Conservation (phyloP, 1,140 invertebrate genomes). For the Antheraea pernyi region DNA sequence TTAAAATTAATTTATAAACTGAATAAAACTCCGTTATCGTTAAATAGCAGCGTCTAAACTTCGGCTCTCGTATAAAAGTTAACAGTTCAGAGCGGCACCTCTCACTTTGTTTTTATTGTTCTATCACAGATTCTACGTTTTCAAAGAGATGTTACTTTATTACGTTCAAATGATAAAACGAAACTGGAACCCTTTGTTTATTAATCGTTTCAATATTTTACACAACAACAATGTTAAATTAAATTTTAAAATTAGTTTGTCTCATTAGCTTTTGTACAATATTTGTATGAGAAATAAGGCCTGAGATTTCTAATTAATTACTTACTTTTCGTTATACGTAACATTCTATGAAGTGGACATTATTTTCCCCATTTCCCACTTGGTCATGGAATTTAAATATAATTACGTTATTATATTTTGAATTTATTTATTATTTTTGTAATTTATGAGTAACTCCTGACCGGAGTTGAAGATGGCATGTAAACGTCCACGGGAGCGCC, state of each 20-base stretch:
- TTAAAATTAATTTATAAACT: slow-evolving; percentile 5
- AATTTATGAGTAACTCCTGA: no score
- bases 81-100: slow-evolving; percentile 19
- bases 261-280: no score
- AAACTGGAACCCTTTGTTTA: neutral
- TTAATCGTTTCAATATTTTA: neutral
- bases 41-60: slow-evolving; percentile 31
- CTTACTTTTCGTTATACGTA: no score
- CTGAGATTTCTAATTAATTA: no score
- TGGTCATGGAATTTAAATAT: no score
- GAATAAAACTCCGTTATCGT: slow-evolving; percentile 28
- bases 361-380: no score
- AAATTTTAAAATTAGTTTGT: neutral
- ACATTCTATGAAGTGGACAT: no score
- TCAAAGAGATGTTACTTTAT: slow-evolving; percentile 19
- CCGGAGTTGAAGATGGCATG: no score
- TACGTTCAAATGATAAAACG: neutral
- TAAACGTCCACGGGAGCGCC: no score
- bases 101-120: slow-evolving; percentile 20
- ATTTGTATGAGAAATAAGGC: no score
- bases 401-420: no score
- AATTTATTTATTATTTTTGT: no score
- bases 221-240: neutral
- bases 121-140: slow-evolving; percentile 17
- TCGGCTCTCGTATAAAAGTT: slow-evolving; percentile 29